These are phyloP conservation scores for Spea multiplicata DNA, from an alignment of 2,113 vertebrate genomes.

Conservation along the genomic window DNA sequence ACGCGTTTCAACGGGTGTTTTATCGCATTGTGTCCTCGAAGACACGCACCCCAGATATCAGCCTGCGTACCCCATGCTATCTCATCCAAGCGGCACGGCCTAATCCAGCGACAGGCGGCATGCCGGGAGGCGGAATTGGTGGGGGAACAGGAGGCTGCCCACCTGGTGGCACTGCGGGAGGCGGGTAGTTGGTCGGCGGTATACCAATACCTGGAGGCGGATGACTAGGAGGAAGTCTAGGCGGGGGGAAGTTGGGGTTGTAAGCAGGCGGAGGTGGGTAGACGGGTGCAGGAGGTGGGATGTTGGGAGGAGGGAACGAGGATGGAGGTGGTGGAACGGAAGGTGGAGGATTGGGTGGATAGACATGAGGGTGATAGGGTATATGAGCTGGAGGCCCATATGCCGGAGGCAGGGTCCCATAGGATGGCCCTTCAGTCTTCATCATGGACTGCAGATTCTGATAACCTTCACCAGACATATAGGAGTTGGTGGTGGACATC, in stretches of 20 bases:
- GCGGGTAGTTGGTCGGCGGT: slow-evolving; percentile 83
- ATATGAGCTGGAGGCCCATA: slow-evolving; percentile 80
- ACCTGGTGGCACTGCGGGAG: slow-evolving; percentile 81
- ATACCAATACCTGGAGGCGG: slow-evolving; percentile 85
- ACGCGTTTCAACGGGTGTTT: no score
- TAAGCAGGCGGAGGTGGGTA: slow-evolving; percentile 84
- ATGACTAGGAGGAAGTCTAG: slow-evolving; percentile 78
- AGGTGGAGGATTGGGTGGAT: slow-evolving; percentile 71
- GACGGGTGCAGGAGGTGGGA: slow-evolving; percentile 75
- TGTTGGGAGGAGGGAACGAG: slow-evolving; percentile 68
- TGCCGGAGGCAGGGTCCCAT: slow-evolving; percentile 78
- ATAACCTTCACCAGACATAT: slow-evolving; percentile 94
- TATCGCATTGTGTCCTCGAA: no score
- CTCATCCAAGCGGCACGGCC: slow-evolving; percentile 92
- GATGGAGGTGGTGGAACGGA: slow-evolving; percentile 67
- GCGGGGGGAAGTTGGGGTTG: slow-evolving; percentile 80
- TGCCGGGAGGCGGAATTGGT: slow-evolving; percentile 83
- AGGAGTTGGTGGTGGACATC: slow-evolving; percentile 92
- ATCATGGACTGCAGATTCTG: slow-evolving; percentile 96
- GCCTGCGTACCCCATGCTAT: slow-evolving; percentile 63
- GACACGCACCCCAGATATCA: no score
- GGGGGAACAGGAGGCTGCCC: slow-evolving; percentile 87
- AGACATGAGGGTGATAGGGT: slow-evolving; percentile 83
- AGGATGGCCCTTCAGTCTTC: slow-evolving; percentile 90
- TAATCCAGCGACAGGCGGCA: slow-evolving; percentile 82